Conservation (phyloP, 2,797 vertebrate genomes). For the Lagorchestes hirsutus region DNA sequence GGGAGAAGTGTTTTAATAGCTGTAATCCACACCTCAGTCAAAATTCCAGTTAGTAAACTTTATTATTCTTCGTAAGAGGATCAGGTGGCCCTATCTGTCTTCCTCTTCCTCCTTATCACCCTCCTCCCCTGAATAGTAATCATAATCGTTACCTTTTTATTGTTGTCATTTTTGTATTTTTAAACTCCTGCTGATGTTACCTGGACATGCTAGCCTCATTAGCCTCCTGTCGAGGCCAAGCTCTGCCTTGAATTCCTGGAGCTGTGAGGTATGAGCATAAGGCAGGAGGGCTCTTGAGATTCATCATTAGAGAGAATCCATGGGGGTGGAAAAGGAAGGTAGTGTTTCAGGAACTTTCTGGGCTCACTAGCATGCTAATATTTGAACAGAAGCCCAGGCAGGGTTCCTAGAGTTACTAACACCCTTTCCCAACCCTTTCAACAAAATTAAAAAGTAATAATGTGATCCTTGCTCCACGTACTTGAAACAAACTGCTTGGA, state of each 20-base stretch:
- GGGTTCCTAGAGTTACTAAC: background rate
- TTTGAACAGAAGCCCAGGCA: background rate
- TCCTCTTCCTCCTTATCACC: slow-evolving; percentile 66
- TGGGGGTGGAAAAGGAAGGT: slow-evolving; percentile 1
- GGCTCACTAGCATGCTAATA: background rate
- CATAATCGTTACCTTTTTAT: slow-evolving; percentile 75
- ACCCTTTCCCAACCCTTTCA: background rate
- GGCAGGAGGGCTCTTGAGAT: background rate
- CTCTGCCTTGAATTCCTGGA: slow-evolving; percentile 30
- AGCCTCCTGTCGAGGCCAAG: slow-evolving; percentile 37
- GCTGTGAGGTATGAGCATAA: background rate
- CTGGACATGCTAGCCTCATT: slow-evolving; percentile 65
- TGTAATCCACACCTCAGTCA: slow-evolving; percentile 92
- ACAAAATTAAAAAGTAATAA: background rate
- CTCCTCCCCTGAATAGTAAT: slow-evolving; percentile 60
- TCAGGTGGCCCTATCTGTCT: slow-evolving; percentile 84
- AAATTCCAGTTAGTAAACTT: slow-evolving; percentile 89
- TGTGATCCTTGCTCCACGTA: background rate
- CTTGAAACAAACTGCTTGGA: background rate
- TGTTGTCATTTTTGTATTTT: slow-evolving; percentile 70
- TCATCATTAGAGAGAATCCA: background rate
- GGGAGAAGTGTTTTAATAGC: slow-evolving; percentile 90
- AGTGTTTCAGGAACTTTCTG: background rate
- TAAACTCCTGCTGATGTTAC: slow-evolving; percentile 78
- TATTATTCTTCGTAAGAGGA: slow-evolving; percentile 86